Percentiles rank a stretch among this genome's conserved stretches.
These are phyloP conservation scores for Amblyjoppa fuscipennis DNA, from an alignment of 2,888 invertebrate genomes.

Conservation along the genomic window DNA sequence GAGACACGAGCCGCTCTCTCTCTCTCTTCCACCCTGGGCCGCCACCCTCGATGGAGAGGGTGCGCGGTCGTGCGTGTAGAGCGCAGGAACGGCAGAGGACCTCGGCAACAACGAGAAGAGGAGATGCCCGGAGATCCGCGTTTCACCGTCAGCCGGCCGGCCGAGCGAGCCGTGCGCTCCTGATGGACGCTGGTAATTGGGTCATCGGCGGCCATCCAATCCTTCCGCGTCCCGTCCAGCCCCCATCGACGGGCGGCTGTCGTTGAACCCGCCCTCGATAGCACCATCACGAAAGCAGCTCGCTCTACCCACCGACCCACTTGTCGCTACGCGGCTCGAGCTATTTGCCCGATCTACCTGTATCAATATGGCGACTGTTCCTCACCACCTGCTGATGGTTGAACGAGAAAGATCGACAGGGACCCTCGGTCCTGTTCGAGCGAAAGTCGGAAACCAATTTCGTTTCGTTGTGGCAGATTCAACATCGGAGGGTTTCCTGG, in stretches of 20 bases:
- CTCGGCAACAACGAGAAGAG: slow-evolving; percentile 33
- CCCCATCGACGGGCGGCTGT: slow-evolving; percentile 9
- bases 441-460: not conserved
- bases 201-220: slow-evolving; percentile 60
- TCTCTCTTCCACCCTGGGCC: not conserved
- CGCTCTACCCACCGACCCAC: slow-evolving; percentile 14
- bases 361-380: not conserved
- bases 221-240: slow-evolving; percentile 6
- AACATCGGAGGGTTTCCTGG: not conserved
- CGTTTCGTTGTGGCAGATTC: not conserved
- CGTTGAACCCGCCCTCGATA: slow-evolving; percentile 35
- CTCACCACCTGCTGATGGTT: not conserved
- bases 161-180: slow-evolving; percentile 8
- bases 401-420: slow-evolving; percentile 2
- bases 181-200: slow-evolving; percentile 65
- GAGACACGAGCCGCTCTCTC: slow-evolving; percentile 6
- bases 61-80: not conserved
- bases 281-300: not conserved
- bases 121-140: slow-evolving; percentile 39
- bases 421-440: not conserved
- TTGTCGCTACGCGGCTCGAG: slow-evolving; percentile 25
- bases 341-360: slow-evolving; percentile 29
- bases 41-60: slow-evolving; percentile 22
- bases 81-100: not conserved
- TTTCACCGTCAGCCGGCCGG: slow-evolving; percentile 1